phyloP scores from a whole-genome alignment of 2,888 invertebrate genomes.

The Oegoconia quadripuncta region DNA sequence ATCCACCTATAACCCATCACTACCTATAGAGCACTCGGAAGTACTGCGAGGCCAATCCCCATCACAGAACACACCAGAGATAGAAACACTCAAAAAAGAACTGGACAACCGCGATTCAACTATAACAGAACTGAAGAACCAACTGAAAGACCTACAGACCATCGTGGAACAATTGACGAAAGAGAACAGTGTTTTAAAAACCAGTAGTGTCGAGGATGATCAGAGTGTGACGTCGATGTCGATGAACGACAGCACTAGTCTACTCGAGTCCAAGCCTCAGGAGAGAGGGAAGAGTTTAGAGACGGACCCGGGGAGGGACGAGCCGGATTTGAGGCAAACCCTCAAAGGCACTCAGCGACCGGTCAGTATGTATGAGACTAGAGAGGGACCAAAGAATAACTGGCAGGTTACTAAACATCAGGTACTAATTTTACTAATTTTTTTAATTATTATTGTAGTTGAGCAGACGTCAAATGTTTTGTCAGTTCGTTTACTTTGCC shows the following conservation, averaged over 20 bases:
- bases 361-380: conserved; percentile 92
- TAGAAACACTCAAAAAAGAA: conserved; percentile 70
- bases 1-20: conserved; percentile 58
- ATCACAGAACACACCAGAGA: conserved; percentile 35
- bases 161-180: conserved; percentile 87
- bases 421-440: conserved; percentile 72
- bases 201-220: conserved; percentile 68
- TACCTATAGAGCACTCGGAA: conserved; percentile 54
- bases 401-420: conserved; percentile 80
- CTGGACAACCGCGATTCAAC: conserved; percentile 82
- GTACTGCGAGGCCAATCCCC: too few relatives aligned
- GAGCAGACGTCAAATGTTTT: neutral
- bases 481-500: neutral
- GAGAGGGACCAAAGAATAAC: conserved; percentile 83
- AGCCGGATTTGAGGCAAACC: conserved; percentile 66
- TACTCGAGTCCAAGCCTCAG: conserved; percentile 38
- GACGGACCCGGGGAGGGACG: conserved; percentile 59
- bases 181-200: conserved; percentile 89
- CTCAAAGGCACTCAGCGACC: conserved; percentile 81
- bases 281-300: conserved; percentile 68
- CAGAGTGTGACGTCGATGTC: conserved; percentile 61
- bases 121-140: conserved; percentile 81
- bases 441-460: conserved; percentile 2
- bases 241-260: conserved; percentile 49
- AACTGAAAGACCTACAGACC: conserved; percentile 80